Evolutionary conservation across 2,113 vertebrate genomes (phyloP), one percentile per base, ranked within the genome.

Genomic region (Vulpes ferrilata): DNA sequence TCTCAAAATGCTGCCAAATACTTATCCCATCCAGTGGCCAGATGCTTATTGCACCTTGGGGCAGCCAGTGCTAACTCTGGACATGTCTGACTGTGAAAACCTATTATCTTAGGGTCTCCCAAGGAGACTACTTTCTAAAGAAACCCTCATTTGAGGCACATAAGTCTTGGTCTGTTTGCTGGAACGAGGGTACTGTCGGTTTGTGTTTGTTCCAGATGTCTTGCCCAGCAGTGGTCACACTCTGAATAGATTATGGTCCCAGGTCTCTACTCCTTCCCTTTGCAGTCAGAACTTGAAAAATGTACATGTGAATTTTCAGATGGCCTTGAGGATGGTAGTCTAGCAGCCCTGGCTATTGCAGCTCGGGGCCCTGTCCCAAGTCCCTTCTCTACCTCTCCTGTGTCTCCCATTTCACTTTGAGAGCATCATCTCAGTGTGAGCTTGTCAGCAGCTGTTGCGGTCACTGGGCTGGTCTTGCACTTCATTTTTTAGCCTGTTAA

Each of bases 401-500:
- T 0, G 9, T 60, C 83, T 87, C 84, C n/a, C 5, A 2, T 84
- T 53, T 93, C 76, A 60, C 69, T 80, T 64, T 17, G 73, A 93
- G 80, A 27, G 11, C 74, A 57, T 79, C 25, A 32, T 89, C 67
- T 64, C 23, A 0, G 85, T 1, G 74, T 27, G 74, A 73, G 30
- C n/a, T 62, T 0, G 17, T 95, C 95, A 93, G 81, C 67, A 64
- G 43, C 62, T 87, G 60, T 97, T 17, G 3, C 9, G 0, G 90
- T 90, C 73, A 12, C 92, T 67, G 90, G 88, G 13, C 74, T 76
- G 74, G 55, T 15, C 90, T 92, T 11, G 30, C 38, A 69, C 84
- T 92, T 96, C 90, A 95, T 96, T 96, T 95, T 92, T 96, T 53
- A 96, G 90, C 57, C 87, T 83, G 87, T 96, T 93, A 96, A 97